Evolutionary conservation across 35 echinoderm and acorn worm genomes (phyloP).

Genomic region (Hemicentrotus pulcherrimus): DNA sequence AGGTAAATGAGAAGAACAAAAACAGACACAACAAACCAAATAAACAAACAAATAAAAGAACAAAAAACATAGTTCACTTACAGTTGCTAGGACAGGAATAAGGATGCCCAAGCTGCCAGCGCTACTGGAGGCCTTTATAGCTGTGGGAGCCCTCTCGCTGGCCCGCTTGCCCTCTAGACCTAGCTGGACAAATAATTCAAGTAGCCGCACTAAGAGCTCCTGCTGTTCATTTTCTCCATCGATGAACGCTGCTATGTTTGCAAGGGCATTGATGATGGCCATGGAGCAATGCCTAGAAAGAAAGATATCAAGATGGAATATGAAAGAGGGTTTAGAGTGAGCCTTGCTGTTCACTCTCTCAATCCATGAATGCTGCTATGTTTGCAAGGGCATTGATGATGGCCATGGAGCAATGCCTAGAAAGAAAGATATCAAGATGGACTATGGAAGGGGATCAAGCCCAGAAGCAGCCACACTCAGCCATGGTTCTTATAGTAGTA

Average conservation of each 20-base stretch:
- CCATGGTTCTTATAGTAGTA: too few species aligned
- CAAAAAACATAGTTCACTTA: constrained; percentile 48
- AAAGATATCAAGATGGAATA: neutral
- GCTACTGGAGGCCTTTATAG: constrained; percentile 94
- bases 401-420: constrained; percentile 84
- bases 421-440: neutral
- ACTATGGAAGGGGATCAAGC: too few species aligned
- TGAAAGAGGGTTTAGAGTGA: constrained; percentile 13
- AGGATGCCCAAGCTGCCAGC: constrained; percentile 95
- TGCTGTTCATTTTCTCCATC: constrained; percentile 88
- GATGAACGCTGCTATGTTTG: constrained; percentile 89
- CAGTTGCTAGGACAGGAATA: constrained; percentile 89
- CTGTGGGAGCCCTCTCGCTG: constrained; percentile 84
- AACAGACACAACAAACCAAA: neutral
- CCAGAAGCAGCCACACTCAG: too few species aligned
- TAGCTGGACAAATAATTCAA: constrained; percentile 97
- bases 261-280: constrained; percentile 94
- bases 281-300: constrained; percentile 88
- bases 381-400: constrained; percentile 93
- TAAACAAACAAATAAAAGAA: neutral
- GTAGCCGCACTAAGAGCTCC: constrained; percentile 76
- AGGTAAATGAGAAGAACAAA: neutral
- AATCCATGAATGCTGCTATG: constrained; percentile 70
- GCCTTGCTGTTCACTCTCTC: constrained; percentile 82
- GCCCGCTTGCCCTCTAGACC: constrained; percentile 91